Base-by-base conservation (phyloP, 2,113 vertebrate genomes). In the Apus apus region DNA sequence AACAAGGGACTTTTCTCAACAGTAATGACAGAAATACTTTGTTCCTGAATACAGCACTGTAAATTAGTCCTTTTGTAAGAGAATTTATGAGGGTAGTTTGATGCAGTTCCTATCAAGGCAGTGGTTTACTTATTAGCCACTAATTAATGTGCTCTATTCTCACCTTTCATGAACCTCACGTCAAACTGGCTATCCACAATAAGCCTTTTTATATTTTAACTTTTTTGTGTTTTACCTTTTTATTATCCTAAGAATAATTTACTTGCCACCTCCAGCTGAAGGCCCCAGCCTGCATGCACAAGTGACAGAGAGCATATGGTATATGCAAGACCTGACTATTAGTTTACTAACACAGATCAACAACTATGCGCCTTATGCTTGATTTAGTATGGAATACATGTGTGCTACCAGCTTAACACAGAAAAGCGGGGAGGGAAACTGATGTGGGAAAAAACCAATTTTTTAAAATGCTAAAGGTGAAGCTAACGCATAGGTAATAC, bases 21-120 rank as follows among this genome's bases (percentile, higher is more conserved):
- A 89, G 60, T 90, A 90, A 95, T 92, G 95, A 97, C 36, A 88
- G 85, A 96, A 96, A 85, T 62, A 91, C 45, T 86, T 91, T 66
- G 82, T 70, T 61, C 88, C 72, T 94, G 36, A 45, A 70, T 87
- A 64, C 34, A 82, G 87, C 46, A 62, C 51, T 64, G 85, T 96
- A 96, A 97, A 96, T 85, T 90, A 95, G 74, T 80, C 67, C 57
- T 81, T 92, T 78, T 88, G 88, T 80, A 97, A 75, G 78, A 86
- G 61, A 92, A 79, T 92, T 82, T 74, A 83, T 71, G 61, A 87
- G 50, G 19, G 22, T 58, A 72, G 67, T 81, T 79, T 81, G 54
- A 60, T 79, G 60, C 83, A 65, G 38, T 95, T 95, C 78, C 73
- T 84, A 81, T 85, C 81, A 94, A 83, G 64, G n/a, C 62, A 71